phyloP scores from a whole-genome alignment of 2,797 vertebrate species.

The Melanotaenia parkinsoni region DNA sequence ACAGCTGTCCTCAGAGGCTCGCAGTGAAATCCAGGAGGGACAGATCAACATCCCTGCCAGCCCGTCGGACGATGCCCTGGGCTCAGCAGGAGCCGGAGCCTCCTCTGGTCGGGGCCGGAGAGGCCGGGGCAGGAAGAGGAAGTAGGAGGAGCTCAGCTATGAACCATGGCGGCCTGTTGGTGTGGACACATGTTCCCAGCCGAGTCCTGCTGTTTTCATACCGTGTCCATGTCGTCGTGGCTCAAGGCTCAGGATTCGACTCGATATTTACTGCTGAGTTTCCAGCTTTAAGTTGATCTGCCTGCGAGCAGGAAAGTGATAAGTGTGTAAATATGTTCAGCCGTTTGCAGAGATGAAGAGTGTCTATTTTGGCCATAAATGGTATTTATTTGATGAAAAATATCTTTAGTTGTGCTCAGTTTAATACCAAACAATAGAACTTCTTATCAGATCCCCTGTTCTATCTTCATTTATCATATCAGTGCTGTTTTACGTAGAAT shows the following conservation, averaged over 20 bases:
- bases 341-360: constrained; percentile 12
- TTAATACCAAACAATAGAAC: neutral
- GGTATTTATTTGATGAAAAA: constrained; percentile 42
- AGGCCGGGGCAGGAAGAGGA: constrained; percentile 92
- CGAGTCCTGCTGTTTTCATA: neutral
- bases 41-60: constrained; percentile 92
- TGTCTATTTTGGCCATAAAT: constrained; percentile 36
- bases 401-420: neutral
- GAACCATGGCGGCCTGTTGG: too few relatives aligned
- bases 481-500: too few relatives aligned
- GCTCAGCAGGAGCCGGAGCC: constrained; percentile 51
- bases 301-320: neutral
- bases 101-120: constrained; percentile 82
- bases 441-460: neutral
- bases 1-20: constrained; percentile 89
- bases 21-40: constrained; percentile 95
- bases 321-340: constrained; percentile 22
- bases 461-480: neutral
- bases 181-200: neutral
- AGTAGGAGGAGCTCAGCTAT: constrained; percentile 74
- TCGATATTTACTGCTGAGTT: neutral
- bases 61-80: constrained; percentile 54
- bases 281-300: neutral
- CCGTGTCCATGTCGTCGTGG: constrained; percentile 11
- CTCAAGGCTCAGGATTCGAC: neutral